Evolutionary conservation across 1,140 invertebrate genomes (phyloP), one percentile per base, ranked within the genome.

Genomic region (Halictus rubicundus): DNA sequence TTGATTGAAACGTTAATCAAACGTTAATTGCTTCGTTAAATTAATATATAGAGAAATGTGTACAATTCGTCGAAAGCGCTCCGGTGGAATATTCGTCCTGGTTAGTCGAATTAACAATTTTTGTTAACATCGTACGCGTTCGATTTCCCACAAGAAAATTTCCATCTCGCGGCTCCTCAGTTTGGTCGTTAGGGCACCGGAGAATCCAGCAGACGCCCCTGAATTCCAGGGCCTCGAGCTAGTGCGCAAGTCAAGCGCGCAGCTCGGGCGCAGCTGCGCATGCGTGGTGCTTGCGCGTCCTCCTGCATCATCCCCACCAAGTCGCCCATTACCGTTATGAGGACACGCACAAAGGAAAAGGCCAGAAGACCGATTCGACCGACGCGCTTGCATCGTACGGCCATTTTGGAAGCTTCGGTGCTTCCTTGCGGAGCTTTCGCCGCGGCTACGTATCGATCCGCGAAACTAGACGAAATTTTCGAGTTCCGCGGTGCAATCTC

Each of bases 331-430:
- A 89, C 88, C 91, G 90, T 90, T 91, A 91, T 89, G 88, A 88
- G 85, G 84, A 89, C 87, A 92, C 91, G 91, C 92, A 92, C 90
- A 91, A 92, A 92, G 91, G 90, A 90, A 91, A 92, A 93, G 90
- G 88, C 83, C 84, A 88, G 83, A 86, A 80, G 86, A 88, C 84
- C 84, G 86, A 83, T 88, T 69, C 59, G 80, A 86, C 86, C 87
- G 90, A 92, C 92, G 91, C 91, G 92, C 91, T 92, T 92, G 91
- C 92, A 92, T 90, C 90, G 88, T 85, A 90, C 92, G 90, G 92
- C 92, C 92, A 93, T 93, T 93, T 93, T 93, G 92, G 92, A 93
- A 93, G 92, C 92, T 93, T 92, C 88, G 84, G 80, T 84, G 88
- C 86, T 90, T 89, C 89, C 88, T 82, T 81, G 81, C 88, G 87